Conservation (phyloP, 1,140 invertebrate species). For the Bombus fervidus region DNA sequence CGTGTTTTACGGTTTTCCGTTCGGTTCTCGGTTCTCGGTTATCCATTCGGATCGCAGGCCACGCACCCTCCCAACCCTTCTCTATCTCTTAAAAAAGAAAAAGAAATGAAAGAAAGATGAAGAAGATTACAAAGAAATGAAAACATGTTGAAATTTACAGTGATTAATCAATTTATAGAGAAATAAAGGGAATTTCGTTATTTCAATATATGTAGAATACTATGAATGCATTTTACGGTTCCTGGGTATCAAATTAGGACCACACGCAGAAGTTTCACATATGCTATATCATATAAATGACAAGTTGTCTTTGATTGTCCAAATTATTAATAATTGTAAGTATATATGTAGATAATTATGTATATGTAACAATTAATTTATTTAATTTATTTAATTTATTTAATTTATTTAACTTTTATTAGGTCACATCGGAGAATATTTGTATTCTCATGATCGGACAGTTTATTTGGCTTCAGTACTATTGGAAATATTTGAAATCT, state of each 20-base stretch:
- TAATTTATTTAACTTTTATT: not conserved
- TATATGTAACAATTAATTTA: not conserved
- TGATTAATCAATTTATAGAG: conserved; percentile 4
- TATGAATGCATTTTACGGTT: not conserved
- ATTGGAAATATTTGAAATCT: not conserved
- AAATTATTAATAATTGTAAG: not conserved
- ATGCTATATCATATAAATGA: too few species aligned
- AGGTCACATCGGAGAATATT: not conserved
- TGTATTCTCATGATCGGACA: not conserved
- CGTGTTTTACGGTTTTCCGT: not conserved
- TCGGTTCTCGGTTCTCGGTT: not conserved
- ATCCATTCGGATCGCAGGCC: not conserved
- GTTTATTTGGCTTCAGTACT: not conserved
- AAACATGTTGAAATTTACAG: not conserved
- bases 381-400: not conserved
- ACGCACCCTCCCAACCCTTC: not conserved
- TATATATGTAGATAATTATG: not conserved
- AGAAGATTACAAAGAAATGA: not conserved
- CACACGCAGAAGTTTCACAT: not conserved
- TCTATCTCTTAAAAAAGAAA: not conserved
- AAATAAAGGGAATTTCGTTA: conserved; percentile 1
- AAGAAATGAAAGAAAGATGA: not conserved
- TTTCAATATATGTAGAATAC: not conserved
- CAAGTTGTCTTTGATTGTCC: too few species aligned
- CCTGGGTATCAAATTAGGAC: not conserved